Evolutionary conservation across 2,888 invertebrate species (phyloP).

Genomic region (Stomorhina lunata): DNA sequence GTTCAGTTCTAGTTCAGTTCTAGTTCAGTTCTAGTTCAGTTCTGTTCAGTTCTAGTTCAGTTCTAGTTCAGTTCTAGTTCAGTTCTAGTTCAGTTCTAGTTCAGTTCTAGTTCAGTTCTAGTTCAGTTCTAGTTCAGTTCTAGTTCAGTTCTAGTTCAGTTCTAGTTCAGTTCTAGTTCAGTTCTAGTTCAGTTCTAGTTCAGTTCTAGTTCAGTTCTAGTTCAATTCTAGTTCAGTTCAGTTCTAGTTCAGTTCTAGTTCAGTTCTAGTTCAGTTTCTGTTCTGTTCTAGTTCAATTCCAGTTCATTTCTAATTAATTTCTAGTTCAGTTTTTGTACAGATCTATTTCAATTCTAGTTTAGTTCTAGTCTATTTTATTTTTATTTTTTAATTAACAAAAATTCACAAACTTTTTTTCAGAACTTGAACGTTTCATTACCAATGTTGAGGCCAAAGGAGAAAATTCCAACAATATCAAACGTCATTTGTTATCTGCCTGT

Average conservation of each 20-base stretch:
- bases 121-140: background rate
- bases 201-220: background rate
- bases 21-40: background rate
- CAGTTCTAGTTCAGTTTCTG: background rate
- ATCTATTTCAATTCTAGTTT: background rate
- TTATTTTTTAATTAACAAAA: background rate
- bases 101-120: background rate
- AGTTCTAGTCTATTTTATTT: background rate
- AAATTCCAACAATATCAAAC: slow-evolving; percentile 82
- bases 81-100: background rate
- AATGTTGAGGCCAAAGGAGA: slow-evolving; percentile 82
- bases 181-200: background rate
- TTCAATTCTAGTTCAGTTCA: background rate
- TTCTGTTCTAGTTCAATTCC: background rate
- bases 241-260: background rate
- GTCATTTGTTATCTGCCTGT: slow-evolving; percentile 83
- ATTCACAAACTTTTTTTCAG: slow-evolving; percentile 71
- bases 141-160: background rate
- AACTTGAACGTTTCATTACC: slow-evolving; percentile 82
- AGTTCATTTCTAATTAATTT: background rate
- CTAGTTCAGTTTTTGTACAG: background rate
- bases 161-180: no score
- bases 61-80: no score
- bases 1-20: background rate
- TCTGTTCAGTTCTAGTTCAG: background rate